A percentile compares a stretch with the other conserved stretches of the same genome.
phyloP scores from a whole-genome alignment of 37 sponge, comb jelly and placozoan species.

The Axinella damicornis region DNA sequence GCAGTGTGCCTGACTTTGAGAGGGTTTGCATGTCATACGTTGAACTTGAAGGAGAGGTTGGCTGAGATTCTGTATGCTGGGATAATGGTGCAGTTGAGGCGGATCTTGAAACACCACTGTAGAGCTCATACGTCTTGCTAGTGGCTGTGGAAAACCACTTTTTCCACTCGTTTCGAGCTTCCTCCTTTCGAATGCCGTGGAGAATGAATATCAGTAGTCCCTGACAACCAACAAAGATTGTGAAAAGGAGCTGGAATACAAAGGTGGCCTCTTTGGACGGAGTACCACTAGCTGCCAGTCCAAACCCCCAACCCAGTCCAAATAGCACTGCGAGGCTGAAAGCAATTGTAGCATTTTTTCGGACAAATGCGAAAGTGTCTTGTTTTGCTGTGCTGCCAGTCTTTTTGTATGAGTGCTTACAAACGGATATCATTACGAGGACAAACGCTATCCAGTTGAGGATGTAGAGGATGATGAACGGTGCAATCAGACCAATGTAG shows the following conservation, averaged over 20 bases:
- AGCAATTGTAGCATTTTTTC: slow-evolving; percentile 1
- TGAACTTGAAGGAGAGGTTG: too few relatives aligned
- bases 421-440: background rate
- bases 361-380: too few relatives aligned
- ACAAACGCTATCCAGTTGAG: slow-evolving; percentile 64
- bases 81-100: too few relatives aligned
- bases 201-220: slow-evolving; percentile 37
- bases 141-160: slow-evolving; percentile 15
- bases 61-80: too few relatives aligned
- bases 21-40: too few relatives aligned
- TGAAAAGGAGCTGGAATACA: slow-evolving; percentile 57
- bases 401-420: background rate
- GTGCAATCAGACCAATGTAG: slow-evolving; percentile 53
- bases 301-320: slow-evolving; percentile 66
- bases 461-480: slow-evolving; percentile 56
- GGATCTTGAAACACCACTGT: too few relatives aligned
- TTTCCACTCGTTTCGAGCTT: slow-evolving; percentile 42
- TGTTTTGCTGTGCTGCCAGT: too few relatives aligned
- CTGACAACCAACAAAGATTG: slow-evolving; percentile 45
- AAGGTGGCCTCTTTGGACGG: background rate
- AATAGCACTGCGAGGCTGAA: slow-evolving; percentile 57
- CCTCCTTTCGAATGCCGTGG: slow-evolving; percentile 28
- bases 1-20: too few relatives aligned
- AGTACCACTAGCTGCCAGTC: slow-evolving; percentile 46
- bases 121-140: slow-evolving; percentile 13